Evolutionary conservation across 2,888 invertebrate species (phyloP).

Genomic region (Amphimallon solstitiale): DNA sequence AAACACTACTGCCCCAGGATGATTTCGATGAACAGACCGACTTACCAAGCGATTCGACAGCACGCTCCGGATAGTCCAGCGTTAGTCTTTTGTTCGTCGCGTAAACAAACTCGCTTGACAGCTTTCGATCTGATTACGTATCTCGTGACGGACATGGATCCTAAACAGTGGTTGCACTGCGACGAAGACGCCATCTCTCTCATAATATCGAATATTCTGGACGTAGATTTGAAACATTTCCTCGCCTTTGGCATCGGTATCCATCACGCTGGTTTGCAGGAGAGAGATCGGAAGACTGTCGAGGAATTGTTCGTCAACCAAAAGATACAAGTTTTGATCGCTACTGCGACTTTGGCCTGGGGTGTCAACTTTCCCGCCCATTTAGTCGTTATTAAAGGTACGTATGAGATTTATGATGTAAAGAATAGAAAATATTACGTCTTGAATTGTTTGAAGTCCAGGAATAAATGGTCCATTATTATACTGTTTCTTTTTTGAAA

Average conservation of each 20-base stretch:
- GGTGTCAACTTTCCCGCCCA: constrained; percentile 99
- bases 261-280: constrained; percentile 97
- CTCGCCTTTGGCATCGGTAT: constrained; percentile 97
- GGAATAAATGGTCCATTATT: too few species aligned
- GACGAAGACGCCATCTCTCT: constrained; percentile 86
- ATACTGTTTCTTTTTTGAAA: too few species aligned
- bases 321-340: constrained; percentile 95
- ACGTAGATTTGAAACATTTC: constrained; percentile 91
- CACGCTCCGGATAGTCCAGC: constrained; percentile 93
- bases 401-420: too few species aligned
- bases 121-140: constrained; percentile 94
- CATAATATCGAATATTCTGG: constrained; percentile 69
- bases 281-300: constrained; percentile 88
- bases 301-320: constrained; percentile 95
- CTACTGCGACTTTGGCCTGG: constrained; percentile 98
- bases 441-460: too few species aligned
- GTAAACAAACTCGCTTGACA: constrained; percentile 95
- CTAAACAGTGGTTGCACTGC: constrained; percentile 95
- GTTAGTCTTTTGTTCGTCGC: constrained; percentile 94
- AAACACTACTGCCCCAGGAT: constrained; percentile 99
- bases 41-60: constrained; percentile 93
- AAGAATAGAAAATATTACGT: too few species aligned
- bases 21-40: constrained; percentile 99
- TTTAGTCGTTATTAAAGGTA: constrained; percentile 90
- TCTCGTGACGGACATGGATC: constrained; percentile 89